Conservation (phyloP, 2,888 invertebrate species). For the Drosophila subquinaria region DNA sequence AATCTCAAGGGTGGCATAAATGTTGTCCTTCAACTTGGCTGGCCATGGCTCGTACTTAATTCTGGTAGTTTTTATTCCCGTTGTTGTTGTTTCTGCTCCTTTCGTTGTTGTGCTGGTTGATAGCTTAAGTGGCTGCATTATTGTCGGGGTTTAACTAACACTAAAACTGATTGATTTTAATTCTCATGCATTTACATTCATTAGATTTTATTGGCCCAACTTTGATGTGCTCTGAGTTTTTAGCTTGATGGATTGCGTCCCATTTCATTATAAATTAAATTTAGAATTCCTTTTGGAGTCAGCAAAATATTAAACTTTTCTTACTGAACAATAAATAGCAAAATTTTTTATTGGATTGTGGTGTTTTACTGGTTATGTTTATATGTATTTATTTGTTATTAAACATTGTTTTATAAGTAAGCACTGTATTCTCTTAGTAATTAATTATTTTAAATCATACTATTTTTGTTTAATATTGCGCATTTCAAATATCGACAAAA, state of each 20-base stretch:
- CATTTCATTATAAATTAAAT: slow-evolving; percentile 24
- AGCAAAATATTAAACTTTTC: neutral
- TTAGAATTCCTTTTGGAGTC: neutral
- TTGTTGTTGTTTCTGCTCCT: slow-evolving; percentile 31
- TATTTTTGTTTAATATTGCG: no score
- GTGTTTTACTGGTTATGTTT: neutral
- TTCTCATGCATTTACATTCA: slow-evolving; percentile 73
- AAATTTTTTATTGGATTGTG: neutral
- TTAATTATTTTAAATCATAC: no score
- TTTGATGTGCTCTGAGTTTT: slow-evolving; percentile 12
- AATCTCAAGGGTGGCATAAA: slow-evolving; percentile 80
- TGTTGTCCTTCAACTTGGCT: slow-evolving; percentile 72
- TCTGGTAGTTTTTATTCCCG: slow-evolving; percentile 15
- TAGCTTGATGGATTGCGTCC: slow-evolving; percentile 50
- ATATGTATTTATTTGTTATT: no score
- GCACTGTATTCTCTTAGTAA: no score
- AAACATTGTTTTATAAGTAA: no score
- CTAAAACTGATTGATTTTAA: slow-evolving; percentile 84
- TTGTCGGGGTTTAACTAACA: slow-evolving; percentile 79
- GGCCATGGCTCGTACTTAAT: slow-evolving; percentile 27
- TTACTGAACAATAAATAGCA: neutral
- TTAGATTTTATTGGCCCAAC: slow-evolving; percentile 58
- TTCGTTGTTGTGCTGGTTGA: slow-evolving; percentile 37
- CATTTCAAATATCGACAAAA: no score
- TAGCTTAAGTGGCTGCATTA: slow-evolving; percentile 81